Percentiles rank a stretch among this genome's conserved stretches.
These are phyloP conservation scores for Caranx melampygus DNA, from an alignment of 2,113 vertebrate species.

Conservation along the genomic window DNA sequence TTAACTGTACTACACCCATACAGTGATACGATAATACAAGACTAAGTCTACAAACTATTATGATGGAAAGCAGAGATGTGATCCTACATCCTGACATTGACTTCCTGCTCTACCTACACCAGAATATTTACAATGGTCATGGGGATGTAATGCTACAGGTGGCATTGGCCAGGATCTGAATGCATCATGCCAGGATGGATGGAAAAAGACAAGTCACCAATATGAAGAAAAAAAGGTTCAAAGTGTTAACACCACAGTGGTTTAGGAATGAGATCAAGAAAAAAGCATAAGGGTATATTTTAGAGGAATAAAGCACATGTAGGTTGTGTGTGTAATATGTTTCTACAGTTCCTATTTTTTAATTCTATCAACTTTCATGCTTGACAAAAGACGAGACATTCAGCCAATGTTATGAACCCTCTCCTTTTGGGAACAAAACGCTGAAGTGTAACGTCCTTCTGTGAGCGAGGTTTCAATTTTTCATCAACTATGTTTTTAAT, in stretches of 20 bases:
- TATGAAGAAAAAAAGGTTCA: conserved; percentile 4
- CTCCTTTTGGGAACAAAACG: background rate
- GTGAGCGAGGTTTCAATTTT: background rate
- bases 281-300: background rate
- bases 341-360: background rate
- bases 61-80: conserved; percentile 33
- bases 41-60: conserved; percentile 21
- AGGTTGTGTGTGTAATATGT: background rate
- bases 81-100: conserved; percentile 40
- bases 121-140: conserved; percentile 53
- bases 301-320: background rate
- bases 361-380: background rate
- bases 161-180: conserved; percentile 49
- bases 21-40: conserved; percentile 35
- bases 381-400: background rate
- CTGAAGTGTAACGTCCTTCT: background rate
- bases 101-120: conserved; percentile 56
- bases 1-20: conserved; percentile 30
- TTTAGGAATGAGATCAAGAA: background rate
- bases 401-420: background rate
- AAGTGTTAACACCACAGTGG: conserved; percentile 67
- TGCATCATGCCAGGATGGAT: conserved; percentile 76
- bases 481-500: background rate
- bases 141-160: conserved; percentile 61
- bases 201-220: conserved; percentile 44